These are phyloP conservation scores for Agriotes lineatus DNA, from an alignment of 2,888 invertebrate genomes.

Conservation along the genomic window DNA sequence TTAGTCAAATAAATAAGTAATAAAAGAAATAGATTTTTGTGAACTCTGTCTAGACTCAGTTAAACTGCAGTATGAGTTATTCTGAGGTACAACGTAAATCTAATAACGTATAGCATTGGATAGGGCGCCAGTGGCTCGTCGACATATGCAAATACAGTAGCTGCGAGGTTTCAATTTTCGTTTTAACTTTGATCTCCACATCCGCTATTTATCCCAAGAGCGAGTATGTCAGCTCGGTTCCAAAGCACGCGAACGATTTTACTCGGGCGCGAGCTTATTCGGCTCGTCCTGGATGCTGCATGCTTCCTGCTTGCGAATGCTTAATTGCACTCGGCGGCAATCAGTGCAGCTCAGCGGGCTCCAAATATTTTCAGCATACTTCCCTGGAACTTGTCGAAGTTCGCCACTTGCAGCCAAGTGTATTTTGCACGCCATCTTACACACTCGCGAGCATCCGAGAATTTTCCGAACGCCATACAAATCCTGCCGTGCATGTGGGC, in stretches of 20 bases:
- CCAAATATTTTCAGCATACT: constrained; percentile 2
- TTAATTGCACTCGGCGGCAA: neutral
- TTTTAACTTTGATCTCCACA: constrained; percentile 5
- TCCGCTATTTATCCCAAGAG: constrained; percentile 9
- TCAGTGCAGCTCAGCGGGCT: too few relatives aligned
- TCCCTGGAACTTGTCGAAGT: neutral
- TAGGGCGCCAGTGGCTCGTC: too few relatives aligned
- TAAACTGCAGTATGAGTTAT: too few relatives aligned
- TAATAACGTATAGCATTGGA: too few relatives aligned
- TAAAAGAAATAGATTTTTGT: too few relatives aligned
- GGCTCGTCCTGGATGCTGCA: too few relatives aligned
- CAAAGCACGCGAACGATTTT: constrained; percentile 15
- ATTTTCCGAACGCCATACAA: neutral
- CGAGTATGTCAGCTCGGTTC: neutral
- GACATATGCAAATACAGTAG: too few relatives aligned
- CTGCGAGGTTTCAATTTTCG: neutral
- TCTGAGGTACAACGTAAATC: too few relatives aligned
- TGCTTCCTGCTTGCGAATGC: neutral
- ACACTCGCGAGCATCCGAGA: neutral
- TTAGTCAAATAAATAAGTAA: too few relatives aligned
- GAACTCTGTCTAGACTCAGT: too few relatives aligned
- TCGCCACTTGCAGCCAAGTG: constrained; percentile 6
- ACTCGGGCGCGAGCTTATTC: neutral
- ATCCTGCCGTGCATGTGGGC: constrained; percentile 1
- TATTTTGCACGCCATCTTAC: constrained; percentile 7